Conservation (phyloP, 2,113 vertebrate genomes). For the Bothrops jararaca region DNA sequence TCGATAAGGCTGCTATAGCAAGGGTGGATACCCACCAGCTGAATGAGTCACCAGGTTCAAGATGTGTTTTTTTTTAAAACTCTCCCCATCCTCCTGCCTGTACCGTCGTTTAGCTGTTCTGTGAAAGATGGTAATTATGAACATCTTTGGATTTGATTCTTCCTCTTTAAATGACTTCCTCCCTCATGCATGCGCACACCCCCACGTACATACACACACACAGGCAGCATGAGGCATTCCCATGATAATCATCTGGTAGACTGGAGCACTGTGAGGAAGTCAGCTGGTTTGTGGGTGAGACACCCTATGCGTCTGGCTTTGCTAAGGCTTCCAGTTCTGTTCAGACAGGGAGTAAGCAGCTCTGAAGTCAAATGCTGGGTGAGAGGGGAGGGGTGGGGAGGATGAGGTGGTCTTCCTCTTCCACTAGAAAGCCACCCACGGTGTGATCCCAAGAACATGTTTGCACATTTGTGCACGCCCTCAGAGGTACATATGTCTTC, state of each 20-base stretch:
- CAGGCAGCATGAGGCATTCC: conserved; percentile 19
- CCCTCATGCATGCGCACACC: neutral
- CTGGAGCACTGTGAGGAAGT: conserved; percentile 23
- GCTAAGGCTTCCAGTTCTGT: neutral
- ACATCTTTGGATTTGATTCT: neutral
- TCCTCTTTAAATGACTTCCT: neutral
- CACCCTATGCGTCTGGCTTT: conserved; percentile 10
- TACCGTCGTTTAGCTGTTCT: neutral
- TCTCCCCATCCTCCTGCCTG: too few species aligned
- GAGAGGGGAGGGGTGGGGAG: neutral
- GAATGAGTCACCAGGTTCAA: neutral
- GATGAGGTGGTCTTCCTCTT: neutral
- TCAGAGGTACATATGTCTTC: neutral
- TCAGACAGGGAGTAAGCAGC: conserved; percentile 14
- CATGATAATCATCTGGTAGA: conserved; percentile 30
- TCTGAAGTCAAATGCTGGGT: neutral
- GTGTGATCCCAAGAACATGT: neutral
- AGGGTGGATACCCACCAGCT: neutral
- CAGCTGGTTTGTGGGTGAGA: conserved; percentile 24
- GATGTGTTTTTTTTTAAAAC: neutral
- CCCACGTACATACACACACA: neutral
- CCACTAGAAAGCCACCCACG: conserved; percentile 26
- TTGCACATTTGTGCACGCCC: neutral
- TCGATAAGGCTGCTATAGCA: neutral
- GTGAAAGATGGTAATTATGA: neutral